Base-by-base conservation (phyloP, 2,797 vertebrate species). In the Selene dorsalis region DNA sequence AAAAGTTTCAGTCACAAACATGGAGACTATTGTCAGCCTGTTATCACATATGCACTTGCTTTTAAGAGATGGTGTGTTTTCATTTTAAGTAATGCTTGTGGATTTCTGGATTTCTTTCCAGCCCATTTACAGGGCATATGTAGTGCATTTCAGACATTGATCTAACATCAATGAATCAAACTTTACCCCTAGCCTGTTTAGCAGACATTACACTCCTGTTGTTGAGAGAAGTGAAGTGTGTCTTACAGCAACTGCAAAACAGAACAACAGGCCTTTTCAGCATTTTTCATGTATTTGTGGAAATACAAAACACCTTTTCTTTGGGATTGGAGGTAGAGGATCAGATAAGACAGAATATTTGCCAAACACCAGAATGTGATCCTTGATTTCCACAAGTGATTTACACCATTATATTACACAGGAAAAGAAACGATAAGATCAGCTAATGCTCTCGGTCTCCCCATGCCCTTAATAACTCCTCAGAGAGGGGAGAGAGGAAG, bases 361-460 rank as follows among this genome's bases (percentile, higher is more conserved):
- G 81, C 84, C 84, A 88, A 61, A 53, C 61, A 81, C 80, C 69
- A 75, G 41, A 89, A 87, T 84, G 69, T 73, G 79, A 88, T 84
- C 77, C 71, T 80, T 43, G 13, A 59, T 80, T 86, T 85, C 75
- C 69, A 77, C 80, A 80, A 76, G 59, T 74, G 80, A 84, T 83
- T 88, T 86, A 79, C 82, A 88, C 82, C 65, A 69, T 73, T 78
- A 71, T 74, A 47, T 77, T 89, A 74, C 79, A 80, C 63, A 80
- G 80, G 71, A 85, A 89, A 85, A 80, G 77, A 84, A 86, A 88
- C 86, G 77, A 87, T 78, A 71, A 69, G 77, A 88, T 90, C 83
- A 87, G 73, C 83, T 84, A 81, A 85, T 65, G 80, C 68, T 76
- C 71, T 75, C 10, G 7, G 58, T 79, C 71, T 79, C 69, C 76